phyloP scores from a whole-genome alignment of 2,888 invertebrate species.

The Salticus scenicus region DNA sequence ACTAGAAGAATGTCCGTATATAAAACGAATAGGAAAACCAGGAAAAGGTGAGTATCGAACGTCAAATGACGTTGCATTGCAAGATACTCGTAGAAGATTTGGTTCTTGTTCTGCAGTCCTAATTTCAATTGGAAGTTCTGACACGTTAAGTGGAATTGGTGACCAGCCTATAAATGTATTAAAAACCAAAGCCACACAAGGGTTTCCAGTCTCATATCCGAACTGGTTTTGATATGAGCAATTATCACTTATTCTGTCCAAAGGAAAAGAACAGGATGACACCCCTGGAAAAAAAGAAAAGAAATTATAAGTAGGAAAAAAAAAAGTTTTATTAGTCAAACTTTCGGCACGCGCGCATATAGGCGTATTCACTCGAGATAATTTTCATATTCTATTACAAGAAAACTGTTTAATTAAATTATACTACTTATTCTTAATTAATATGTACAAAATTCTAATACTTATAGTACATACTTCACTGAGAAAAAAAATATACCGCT shows the following conservation, averaged over 20 bases:
- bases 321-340: background rate
- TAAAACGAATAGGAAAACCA: constrained; percentile 43
- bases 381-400: no score
- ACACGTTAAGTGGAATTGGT: constrained; percentile 39
- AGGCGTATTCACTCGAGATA: no score
- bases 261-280: constrained; percentile 50
- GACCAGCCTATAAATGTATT: constrained; percentile 46
- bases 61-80: constrained; percentile 19
- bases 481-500: no score
- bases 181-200: constrained; percentile 62
- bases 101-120: constrained; percentile 27
- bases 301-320: no score
- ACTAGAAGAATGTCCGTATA: background rate
- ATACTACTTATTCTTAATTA: no score
- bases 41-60: constrained; percentile 58
- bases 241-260: constrained; percentile 60
- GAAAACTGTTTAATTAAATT: no score
- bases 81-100: constrained; percentile 36
- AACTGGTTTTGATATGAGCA: constrained; percentile 60
- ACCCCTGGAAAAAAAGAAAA: constrained; percentile 36
- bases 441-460: no score
- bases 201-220: constrained; percentile 60
- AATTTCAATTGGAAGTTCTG: constrained; percentile 24
- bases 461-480: no score
- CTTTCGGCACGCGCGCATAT: no score